Conservation (phyloP, 2,888 invertebrate species). For the Cabera pusaria region DNA sequence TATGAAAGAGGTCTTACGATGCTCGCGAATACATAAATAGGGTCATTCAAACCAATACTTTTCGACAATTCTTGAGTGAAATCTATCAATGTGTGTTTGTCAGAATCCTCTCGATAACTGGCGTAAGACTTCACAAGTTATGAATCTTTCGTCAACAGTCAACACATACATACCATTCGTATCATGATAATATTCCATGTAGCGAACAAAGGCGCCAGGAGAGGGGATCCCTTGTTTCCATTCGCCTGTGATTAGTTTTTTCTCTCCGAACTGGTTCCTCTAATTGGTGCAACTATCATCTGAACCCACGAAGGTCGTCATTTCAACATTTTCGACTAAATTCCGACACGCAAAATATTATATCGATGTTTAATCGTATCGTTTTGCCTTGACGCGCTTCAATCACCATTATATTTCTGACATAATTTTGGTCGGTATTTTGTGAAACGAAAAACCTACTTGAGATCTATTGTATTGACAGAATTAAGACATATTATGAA, state of each 20-base stretch:
- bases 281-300: conserved; percentile 81
- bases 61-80: too few relatives aligned
- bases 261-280: conserved; percentile 69
- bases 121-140: too few relatives aligned
- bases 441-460: too few relatives aligned
- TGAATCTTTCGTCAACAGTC: too few relatives aligned
- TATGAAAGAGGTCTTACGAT: too few relatives aligned
- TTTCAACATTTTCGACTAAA: conserved; percentile 70
- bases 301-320: conserved; percentile 73
- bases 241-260: conserved; percentile 64
- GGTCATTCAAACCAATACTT: too few relatives aligned
- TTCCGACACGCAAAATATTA: conserved; percentile 80
- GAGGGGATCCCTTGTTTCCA: conserved; percentile 64
- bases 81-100: too few relatives aligned
- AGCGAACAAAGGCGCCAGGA: conserved; percentile 57
- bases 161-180: neutral
- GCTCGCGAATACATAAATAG: too few relatives aligned
- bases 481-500: too few relatives aligned
- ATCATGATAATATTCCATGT: conserved; percentile 28
- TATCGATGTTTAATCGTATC: conserved; percentile 46
- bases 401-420: conserved; percentile 16
- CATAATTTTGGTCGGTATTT: conserved; percentile 11
- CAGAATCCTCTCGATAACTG: too few relatives aligned
- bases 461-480: too few relatives aligned
- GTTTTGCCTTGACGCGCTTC: conserved; percentile 35